Evolutionary conservation across 2,888 invertebrate genomes (phyloP).

Genomic region (Lissocephala sabroskyi): DNA sequence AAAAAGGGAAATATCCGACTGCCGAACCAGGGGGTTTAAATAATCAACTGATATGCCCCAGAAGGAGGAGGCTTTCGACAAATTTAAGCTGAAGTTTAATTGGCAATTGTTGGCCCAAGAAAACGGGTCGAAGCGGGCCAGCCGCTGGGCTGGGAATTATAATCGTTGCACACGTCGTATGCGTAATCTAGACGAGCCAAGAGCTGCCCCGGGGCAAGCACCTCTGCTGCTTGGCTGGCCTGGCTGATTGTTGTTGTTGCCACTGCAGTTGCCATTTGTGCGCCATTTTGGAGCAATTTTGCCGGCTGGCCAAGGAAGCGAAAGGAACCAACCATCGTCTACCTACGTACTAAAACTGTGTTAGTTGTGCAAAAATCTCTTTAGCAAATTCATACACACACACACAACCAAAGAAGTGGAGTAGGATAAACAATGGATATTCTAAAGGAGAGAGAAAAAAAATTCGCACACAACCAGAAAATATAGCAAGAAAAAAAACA

Average conservation of each 20-base stretch:
- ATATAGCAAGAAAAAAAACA: slow-evolving; percentile 29
- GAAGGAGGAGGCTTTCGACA: background rate
- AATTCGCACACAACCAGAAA: too few species aligned
- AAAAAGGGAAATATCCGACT: too few species aligned
- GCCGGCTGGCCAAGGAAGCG: slow-evolving; percentile 40
- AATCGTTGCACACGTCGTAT: slow-evolving; percentile 31
- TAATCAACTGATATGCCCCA: slow-evolving; percentile 22
- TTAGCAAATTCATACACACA: slow-evolving; percentile 26
- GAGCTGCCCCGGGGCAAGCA: slow-evolving; percentile 29
- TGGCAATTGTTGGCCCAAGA: slow-evolving; percentile 20
- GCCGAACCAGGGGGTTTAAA: slow-evolving; percentile 37
- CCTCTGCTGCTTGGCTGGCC: slow-evolving; percentile 18
- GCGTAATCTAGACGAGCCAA: slow-evolving; percentile 58
- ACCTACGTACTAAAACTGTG: slow-evolving; percentile 39
- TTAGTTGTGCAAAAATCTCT: slow-evolving; percentile 48
- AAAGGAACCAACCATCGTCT: slow-evolving; percentile 24
- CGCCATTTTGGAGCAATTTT: slow-evolving; percentile 22
- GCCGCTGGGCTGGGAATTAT: background rate
- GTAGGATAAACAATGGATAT: background rate
- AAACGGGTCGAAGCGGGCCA: background rate
- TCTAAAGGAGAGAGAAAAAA: slow-evolving; percentile 5
- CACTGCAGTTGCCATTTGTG: slow-evolving; percentile 4
- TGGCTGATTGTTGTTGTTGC: too few species aligned
- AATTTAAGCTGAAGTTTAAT: slow-evolving; percentile 19
- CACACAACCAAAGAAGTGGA: background rate